Percentiles rank a stretch among this genome's conserved stretches.
phyloP scores from a whole-genome alignment of 2,888 invertebrate genomes.

The Brachyptera putata region DNA sequence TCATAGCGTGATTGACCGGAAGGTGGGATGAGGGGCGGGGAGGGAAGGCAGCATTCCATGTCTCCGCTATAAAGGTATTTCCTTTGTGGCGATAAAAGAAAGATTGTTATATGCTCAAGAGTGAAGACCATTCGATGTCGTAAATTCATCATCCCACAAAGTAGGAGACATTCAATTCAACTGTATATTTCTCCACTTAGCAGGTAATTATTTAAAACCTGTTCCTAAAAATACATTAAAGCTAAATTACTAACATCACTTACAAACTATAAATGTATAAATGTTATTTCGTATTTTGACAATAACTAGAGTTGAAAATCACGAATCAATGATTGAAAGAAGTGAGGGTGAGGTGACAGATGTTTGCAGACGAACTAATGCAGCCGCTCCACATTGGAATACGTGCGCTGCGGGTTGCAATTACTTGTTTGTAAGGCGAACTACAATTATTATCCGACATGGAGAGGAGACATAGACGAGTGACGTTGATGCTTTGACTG shows the following conservation, averaged over 20 bases:
- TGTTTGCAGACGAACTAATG: neutral
- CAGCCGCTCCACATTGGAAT: neutral
- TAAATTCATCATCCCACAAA: constrained; percentile 11
- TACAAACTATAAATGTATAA: too few species aligned
- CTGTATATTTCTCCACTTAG: neutral
- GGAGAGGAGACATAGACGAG: neutral
- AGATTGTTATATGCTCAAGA: neutral
- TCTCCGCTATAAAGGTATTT: constrained; percentile 16
- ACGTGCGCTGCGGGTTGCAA: neutral
- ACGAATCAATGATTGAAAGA: neutral
- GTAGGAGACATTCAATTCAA: neutral
- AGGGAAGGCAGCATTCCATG: constrained; percentile 11
- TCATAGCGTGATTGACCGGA: constrained; percentile 20
- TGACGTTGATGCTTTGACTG: neutral
- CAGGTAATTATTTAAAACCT: constrained; percentile 6
- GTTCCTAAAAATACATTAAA: constrained; percentile 2
- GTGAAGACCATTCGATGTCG: neutral
- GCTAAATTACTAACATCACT: too few species aligned
- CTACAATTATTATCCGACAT: too few species aligned
- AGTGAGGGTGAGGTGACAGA: neutral
- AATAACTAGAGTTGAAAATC: neutral
- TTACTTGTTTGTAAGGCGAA: neutral
- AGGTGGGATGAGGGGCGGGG: neutral
- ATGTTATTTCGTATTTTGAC: too few species aligned
- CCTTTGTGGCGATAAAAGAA: constrained; percentile 19